Percentiles rank a stretch among this genome's conserved stretches.
phyloP scores from a whole-genome alignment of 2,888 invertebrate species.

The Sycophila texana region DNA sequence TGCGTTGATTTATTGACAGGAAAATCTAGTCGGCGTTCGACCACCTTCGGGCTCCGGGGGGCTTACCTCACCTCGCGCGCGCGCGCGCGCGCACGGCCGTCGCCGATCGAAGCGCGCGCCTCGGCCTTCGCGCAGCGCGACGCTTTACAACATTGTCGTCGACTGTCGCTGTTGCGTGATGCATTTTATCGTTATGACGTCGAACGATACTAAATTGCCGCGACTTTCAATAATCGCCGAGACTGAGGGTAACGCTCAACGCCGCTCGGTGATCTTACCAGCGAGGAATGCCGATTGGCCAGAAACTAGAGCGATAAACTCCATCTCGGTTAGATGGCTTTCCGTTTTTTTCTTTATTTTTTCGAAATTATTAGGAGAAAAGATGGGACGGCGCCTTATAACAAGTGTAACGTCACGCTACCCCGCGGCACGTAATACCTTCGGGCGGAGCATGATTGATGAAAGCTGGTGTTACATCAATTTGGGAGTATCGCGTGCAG shows the following conservation, averaged over 20 bases:
- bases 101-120: constrained; percentile 5
- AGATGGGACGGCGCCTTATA: too few relatives aligned
- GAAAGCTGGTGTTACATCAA: too few relatives aligned
- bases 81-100: too few relatives aligned
- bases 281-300: too few relatives aligned
- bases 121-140: constrained; percentile 32
- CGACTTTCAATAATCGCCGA: not conserved
- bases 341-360: not conserved
- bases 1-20: constrained; percentile 75
- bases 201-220: constrained; percentile 16
- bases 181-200: not conserved
- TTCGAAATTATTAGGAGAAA: too few relatives aligned
- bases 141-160: constrained; percentile 5
- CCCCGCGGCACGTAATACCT: too few relatives aligned
- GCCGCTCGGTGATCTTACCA: not conserved
- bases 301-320: too few relatives aligned
- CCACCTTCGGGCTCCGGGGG: constrained; percentile 57
- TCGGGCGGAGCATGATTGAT: not conserved
- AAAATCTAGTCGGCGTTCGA: constrained; percentile 73
- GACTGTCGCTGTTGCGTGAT: not conserved
- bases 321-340: not conserved
- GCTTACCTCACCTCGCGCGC: constrained; percentile 65
- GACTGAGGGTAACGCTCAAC: not conserved
- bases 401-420: too few relatives aligned
- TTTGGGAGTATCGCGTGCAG: too few relatives aligned